Evolutionary conservation across 2,113 vertebrate species (phyloP).

Genomic region (Bufo gargarizans): DNA sequence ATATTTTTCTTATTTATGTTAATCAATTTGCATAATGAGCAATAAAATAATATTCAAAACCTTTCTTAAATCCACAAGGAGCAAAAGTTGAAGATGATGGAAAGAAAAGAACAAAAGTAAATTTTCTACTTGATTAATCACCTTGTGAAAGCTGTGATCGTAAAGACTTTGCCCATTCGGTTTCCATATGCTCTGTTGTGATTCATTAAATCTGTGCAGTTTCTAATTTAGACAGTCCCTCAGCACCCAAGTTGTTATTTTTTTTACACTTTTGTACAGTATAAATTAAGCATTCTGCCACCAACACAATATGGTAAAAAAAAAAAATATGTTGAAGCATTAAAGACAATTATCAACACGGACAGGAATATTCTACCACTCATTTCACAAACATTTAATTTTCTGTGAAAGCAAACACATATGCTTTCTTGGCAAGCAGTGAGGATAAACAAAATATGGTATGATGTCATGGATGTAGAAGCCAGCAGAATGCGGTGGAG

Average conservation of each 20-base stretch:
- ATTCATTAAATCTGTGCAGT: neutral
- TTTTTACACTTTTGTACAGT: neutral
- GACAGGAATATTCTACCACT: constrained; percentile 28
- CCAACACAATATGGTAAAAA: constrained; percentile 29
- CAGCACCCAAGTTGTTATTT: neutral
- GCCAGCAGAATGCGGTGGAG: constrained; percentile 15
- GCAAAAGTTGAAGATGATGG: neutral
- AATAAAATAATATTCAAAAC: neutral
- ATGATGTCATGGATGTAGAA: neutral
- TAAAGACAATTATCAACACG: constrained; percentile 34
- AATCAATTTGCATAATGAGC: neutral
- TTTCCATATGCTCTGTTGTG: neutral
- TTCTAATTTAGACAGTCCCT: neutral
- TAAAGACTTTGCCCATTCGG: neutral
- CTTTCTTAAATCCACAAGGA: neutral
- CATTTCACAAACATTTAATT: constrained; percentile 52
- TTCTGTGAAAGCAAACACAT: constrained; percentile 55
- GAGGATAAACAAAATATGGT: constrained; percentile 56
- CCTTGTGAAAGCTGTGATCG: constrained; percentile 1
- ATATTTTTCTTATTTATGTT: neutral
- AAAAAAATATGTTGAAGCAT: constrained; percentile 37
- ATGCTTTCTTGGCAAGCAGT: constrained; percentile 43
- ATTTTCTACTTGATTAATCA: neutral
- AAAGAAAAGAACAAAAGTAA: neutral
- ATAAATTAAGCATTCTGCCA: constrained; percentile 2